A percentile compares a stretch with the other conserved stretches of the same genome.
Evolutionary conservation across 2,888 invertebrate genomes (phyloP).

Genomic region (Salticus scenicus): DNA sequence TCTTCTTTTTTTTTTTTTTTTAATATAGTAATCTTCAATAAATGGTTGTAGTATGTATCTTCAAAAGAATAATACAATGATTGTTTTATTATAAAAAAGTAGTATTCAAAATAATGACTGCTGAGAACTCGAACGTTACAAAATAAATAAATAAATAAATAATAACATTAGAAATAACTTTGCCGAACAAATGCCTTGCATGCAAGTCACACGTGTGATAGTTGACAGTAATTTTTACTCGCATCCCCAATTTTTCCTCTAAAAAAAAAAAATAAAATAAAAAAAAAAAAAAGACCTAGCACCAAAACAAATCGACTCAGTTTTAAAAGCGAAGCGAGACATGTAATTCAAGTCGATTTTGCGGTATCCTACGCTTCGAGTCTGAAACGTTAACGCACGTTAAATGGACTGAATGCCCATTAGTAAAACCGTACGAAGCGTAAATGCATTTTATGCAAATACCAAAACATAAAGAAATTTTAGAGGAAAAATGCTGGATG

Average conservation of each 20-base stretch:
- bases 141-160: too few species aligned
- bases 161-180: too few species aligned
- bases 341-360: constrained; percentile 22
- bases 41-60: too few species aligned
- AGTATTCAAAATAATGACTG: too few species aligned
- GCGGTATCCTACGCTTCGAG: constrained; percentile 42
- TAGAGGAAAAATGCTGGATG: constrained; percentile 17
- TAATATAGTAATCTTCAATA: too few species aligned
- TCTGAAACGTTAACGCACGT: constrained; percentile 15
- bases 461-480: constrained; percentile 43
- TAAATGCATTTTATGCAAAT: constrained; percentile 66
- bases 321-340: constrained; percentile 5
- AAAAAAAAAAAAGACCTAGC: constrained; percentile 1
- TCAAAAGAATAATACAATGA: too few species aligned
- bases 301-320: background rate
- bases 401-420: constrained; percentile 59
- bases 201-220: background rate
- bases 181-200: too few species aligned
- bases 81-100: too few species aligned
- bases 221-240: background rate
- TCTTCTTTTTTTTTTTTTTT: too few species aligned
- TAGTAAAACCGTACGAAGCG: constrained; percentile 43
- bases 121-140: too few species aligned
- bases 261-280: background rate
- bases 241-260: background rate